phyloP scores from a whole-genome alignment of 1,140 invertebrate species.

The Monochamus saltuarius region DNA sequence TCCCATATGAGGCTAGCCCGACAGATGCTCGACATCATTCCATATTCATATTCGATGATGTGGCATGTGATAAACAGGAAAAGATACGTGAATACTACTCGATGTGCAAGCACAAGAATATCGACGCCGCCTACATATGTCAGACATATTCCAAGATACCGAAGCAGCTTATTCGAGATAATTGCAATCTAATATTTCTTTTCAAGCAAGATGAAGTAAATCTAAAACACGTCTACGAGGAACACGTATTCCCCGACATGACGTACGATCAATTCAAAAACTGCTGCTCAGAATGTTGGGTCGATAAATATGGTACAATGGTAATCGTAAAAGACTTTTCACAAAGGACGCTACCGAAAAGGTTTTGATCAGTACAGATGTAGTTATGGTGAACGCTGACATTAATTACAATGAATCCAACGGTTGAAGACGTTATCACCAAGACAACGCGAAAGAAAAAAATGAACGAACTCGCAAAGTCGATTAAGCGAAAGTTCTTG shows the following conservation, averaged over 20 bases:
- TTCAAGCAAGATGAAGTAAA: constrained; percentile 53
- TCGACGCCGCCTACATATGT: constrained; percentile 40
- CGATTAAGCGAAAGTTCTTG: constrained; percentile 4
- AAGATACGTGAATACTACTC: constrained; percentile 34
- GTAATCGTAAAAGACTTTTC: too few relatives aligned
- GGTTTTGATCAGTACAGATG: constrained; percentile 38
- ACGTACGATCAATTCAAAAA: constrained; percentile 39
- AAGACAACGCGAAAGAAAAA: constrained; percentile 1
- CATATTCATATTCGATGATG: constrained; percentile 46
- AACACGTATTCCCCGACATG: constrained; percentile 50
- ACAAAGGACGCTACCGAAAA: too few relatives aligned
- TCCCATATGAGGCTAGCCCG: constrained; percentile 41
- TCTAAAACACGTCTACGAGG: constrained; percentile 50
- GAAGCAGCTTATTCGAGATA: constrained; percentile 52
- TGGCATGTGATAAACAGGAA: constrained; percentile 49
- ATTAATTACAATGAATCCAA: neutral
- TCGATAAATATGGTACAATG: constrained; percentile 37
- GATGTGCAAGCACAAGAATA: too few relatives aligned
- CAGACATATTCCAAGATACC: constrained; percentile 49
- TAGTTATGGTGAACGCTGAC: neutral
- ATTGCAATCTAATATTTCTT: too few relatives aligned
- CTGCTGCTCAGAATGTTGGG: constrained; percentile 44
- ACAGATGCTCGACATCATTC: constrained; percentile 24
- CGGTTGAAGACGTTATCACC: neutral
- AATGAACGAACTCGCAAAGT: constrained; percentile 13